A percentile compares a stretch with the other conserved stretches of the same genome.
phyloP scores from a whole-genome alignment of 2,888 invertebrate genomes.

The Caenorhabditis japonica region DNA sequence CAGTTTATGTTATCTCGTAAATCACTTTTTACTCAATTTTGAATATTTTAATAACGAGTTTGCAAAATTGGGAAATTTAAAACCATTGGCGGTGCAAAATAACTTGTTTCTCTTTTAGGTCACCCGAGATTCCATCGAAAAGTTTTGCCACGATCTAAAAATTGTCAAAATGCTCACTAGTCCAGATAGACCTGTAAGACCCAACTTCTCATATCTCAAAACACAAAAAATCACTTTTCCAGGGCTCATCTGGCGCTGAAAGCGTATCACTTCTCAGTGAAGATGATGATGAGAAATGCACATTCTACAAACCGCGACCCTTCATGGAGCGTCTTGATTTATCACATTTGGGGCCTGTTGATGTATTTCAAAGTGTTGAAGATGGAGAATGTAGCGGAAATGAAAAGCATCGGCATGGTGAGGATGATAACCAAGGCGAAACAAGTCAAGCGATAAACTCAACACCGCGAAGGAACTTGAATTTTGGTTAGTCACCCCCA shows the following conservation, averaged over 20 bases:
- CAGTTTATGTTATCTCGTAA: too few relatives aligned
- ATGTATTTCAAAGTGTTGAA: constrained; percentile 13
- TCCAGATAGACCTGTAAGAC: constrained; percentile 26
- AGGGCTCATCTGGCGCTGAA: constrained; percentile 30
- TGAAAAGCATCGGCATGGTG: too few relatives aligned
- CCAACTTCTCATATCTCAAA: background rate
- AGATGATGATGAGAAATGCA: constrained; percentile 22
- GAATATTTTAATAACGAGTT: too few relatives aligned
- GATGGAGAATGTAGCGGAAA: background rate
- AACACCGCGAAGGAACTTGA: constrained; percentile 35
- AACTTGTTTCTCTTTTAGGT: constrained; percentile 40
- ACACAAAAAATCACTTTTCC: background rate
- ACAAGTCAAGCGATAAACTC: constrained; percentile 38
- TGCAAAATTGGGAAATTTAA: too few relatives aligned
- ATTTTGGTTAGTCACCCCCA: constrained; percentile 38
- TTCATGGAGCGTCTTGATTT: constrained; percentile 42
- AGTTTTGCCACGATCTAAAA: constrained; percentile 51
- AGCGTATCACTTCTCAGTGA: constrained; percentile 26
- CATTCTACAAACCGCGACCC: constrained; percentile 3
- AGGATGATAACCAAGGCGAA: too few relatives aligned
- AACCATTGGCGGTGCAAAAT: too few relatives aligned
- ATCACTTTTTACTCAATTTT: too few relatives aligned
- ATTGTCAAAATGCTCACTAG: constrained; percentile 37
- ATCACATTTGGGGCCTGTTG: constrained; percentile 28
- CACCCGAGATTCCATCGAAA: constrained; percentile 46